phyloP scores from a whole-genome alignment of 2,888 invertebrate genomes.

The Cheilosia grossa region DNA sequence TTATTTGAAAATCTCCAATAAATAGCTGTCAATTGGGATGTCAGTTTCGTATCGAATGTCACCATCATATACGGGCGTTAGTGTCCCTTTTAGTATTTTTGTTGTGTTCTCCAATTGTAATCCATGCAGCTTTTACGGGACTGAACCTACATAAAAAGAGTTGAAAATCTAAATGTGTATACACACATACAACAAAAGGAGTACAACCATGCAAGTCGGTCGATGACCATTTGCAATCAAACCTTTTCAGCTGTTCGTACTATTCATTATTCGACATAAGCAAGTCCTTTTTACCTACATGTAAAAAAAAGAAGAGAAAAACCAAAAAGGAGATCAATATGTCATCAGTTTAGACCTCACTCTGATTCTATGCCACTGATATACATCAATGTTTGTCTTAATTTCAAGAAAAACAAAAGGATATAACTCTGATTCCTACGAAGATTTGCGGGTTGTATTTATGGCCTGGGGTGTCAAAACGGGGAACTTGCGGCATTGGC shows the following conservation, averaged over 20 bases:
- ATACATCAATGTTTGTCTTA: slow-evolving; percentile 59
- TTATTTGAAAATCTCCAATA: slow-evolving; percentile 67
- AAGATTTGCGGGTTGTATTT: slow-evolving; percentile 48
- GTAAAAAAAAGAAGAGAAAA: slow-evolving; percentile 2
- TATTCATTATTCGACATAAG: background rate
- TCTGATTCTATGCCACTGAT: slow-evolving; percentile 48
- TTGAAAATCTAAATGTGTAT: background rate
- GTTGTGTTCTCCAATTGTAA: slow-evolving; percentile 40
- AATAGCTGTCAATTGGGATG: slow-evolving; percentile 73
- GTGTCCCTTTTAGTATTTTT: slow-evolving; percentile 28
- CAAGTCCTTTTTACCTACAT: background rate
- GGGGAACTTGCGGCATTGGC: slow-evolving; percentile 38
- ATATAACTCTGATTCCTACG: background rate
- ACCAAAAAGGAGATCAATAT: slow-evolving; percentile 57
- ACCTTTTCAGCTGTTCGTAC: slow-evolving; percentile 15
- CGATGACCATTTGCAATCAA: slow-evolving; percentile 19
- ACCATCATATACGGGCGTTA: slow-evolving; percentile 70
- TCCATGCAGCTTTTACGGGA: slow-evolving; percentile 42
- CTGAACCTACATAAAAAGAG: slow-evolving; percentile 3
- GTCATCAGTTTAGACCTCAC: slow-evolving; percentile 60
- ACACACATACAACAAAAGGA: background rate
- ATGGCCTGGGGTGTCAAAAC: slow-evolving; percentile 42
- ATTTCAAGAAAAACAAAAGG: slow-evolving; percentile 22
- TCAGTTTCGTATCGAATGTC: slow-evolving; percentile 70
- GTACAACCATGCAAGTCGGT: background rate